Percentiles rank a stretch among this genome's conserved stretches.
Evolutionary conservation across 2,888 invertebrate genomes (phyloP).

Genomic region (Lasioglossum leucozonium): DNA sequence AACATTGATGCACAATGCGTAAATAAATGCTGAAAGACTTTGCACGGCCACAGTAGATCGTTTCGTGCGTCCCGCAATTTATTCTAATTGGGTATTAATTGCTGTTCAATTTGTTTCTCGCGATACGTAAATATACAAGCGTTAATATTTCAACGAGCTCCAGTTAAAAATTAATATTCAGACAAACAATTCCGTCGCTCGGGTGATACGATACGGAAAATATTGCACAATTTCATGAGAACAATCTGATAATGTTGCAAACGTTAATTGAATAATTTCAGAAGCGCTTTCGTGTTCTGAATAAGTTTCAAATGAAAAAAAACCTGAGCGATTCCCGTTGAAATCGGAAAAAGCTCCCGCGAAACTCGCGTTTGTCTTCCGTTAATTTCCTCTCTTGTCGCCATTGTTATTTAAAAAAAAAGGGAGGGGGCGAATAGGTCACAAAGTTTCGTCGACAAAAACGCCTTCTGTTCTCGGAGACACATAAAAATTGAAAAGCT

Average conservation of each 20-base stretch:
- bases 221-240: neutral
- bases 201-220: neutral
- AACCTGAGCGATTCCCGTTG: neutral
- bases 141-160: neutral
- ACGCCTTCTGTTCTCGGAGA: neutral
- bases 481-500: neutral
- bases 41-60: no score
- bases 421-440: neutral
- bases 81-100: no score
- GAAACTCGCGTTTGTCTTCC: neutral
- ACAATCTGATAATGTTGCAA: neutral
- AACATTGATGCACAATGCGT: neutral
- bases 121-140: no score
- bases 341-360: neutral
- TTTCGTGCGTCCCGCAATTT: no score
- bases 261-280: neutral
- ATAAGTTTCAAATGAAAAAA: neutral
- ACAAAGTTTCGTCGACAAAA: neutral
- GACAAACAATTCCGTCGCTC: neutral
- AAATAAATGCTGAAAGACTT: neutral
- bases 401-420: neutral
- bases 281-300: neutral
- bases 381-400: conserved; percentile 7
- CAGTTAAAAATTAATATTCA: neutral
- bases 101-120: no score